phyloP scores from a whole-genome alignment of 2,113 vertebrate species.

The Typhlomys cinereus region DNA sequence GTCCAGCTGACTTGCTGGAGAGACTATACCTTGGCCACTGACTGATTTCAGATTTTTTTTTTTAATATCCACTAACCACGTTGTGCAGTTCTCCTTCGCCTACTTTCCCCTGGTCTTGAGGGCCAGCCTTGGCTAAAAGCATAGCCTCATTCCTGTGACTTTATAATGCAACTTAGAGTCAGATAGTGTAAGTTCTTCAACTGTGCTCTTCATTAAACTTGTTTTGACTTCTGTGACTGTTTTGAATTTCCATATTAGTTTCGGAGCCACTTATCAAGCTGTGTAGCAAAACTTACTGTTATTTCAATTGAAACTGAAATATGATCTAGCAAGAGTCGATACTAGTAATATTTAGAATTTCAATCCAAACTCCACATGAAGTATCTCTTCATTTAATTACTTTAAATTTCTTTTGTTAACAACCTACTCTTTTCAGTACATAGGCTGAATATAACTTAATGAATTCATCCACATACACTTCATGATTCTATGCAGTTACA shows the following conservation, averaged over 20 bases:
- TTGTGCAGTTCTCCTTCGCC: no score
- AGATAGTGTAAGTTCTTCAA: background rate
- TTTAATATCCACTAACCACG: background rate
- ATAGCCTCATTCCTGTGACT: background rate
- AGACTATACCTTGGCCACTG: background rate
- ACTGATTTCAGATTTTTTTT: background rate
- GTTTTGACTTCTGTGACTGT: background rate
- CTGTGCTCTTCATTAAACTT: background rate
- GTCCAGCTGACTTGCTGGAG: background rate
- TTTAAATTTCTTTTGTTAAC: background rate
- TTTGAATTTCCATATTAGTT: background rate
- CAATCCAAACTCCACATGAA: background rate
- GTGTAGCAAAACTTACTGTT: background rate
- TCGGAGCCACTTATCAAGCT: background rate
- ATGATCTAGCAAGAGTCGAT: background rate
- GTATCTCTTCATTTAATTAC: background rate
- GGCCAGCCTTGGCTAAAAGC: background rate
- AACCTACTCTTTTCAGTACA: background rate
- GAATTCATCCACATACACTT: background rate
- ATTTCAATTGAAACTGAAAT: constrained; percentile 14
- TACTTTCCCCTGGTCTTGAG: background rate
- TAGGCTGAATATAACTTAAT: background rate
- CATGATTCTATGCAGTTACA: background rate
- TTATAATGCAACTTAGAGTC: background rate
- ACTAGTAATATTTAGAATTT: background rate